Evolutionary conservation across 2,888 invertebrate species (phyloP).

Genomic region (Choreutis nemorana): DNA sequence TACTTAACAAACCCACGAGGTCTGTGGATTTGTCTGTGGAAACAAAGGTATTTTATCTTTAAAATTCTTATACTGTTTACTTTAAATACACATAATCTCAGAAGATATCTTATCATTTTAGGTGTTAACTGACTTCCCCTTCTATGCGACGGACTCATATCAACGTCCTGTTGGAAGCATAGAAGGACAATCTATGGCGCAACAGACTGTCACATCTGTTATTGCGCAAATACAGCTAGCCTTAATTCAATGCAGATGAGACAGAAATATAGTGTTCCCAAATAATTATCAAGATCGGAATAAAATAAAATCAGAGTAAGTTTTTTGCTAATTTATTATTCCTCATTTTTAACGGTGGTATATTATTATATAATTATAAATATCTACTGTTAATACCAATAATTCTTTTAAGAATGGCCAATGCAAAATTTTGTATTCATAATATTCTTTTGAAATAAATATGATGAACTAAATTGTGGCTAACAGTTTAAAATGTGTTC

Average conservation of each 20-base stretch:
- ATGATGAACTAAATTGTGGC: too few species aligned
- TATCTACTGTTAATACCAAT: too few species aligned
- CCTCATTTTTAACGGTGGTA: neutral
- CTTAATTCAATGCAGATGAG: constrained; percentile 1
- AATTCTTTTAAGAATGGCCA: too few species aligned
- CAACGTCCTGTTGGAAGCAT: neutral
- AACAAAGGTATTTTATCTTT: constrained; percentile 1
- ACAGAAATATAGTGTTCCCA: constrained; percentile 2
- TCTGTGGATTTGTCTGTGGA: constrained; percentile 1
- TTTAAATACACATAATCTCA: neutral
- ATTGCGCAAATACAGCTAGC: neutral
- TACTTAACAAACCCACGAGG: neutral
- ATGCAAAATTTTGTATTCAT: too few species aligned
- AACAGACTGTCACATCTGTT: neutral
- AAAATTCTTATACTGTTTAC: neutral
- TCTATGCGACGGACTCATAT: constrained; percentile 1
- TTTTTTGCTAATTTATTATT: neutral
- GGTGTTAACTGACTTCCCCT: constrained; percentile 1
- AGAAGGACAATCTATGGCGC: neutral
- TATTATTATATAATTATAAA: neutral
- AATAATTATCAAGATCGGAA: neutral
- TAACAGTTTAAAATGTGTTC: too few species aligned
- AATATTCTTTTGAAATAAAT: too few species aligned
- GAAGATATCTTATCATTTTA: neutral
- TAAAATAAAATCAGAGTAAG: constrained; percentile 1